Evolutionary conservation across 2,113 vertebrate species (phyloP), one percentile per base, ranked within the genome.

Genomic region (Tichodroma muraria): DNA sequence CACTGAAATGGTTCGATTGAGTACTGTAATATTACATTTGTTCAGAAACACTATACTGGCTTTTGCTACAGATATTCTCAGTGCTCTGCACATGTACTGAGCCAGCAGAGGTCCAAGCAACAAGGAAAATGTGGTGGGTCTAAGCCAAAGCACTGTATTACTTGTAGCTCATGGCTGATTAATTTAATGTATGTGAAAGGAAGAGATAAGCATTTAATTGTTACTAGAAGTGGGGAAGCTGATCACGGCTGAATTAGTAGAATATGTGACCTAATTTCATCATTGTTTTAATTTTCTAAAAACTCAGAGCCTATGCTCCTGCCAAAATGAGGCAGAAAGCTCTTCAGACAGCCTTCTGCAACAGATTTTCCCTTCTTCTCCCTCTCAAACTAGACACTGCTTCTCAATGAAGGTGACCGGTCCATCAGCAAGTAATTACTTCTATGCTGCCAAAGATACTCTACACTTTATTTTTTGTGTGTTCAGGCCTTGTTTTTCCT

Each of bases 161-260:
- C 60, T 95, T 89, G 80, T 92, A 94, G 94, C 79, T 93, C 47
- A 9, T 24, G 56, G 80, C 37, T 90, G 85, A 94, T 80, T 94
- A 90, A 95, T 84, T 91, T 89, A 94, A 94, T 91, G 64, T 75
- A 80, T 90, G 76, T 78, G 64, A 91, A 95, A 93, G 35, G 76
- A 95, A 83, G 40, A 97, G 91, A 94, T 88, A 96, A 94, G 88
- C 60, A 78, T 78, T 89, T 94, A 89, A 94, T 93, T 95, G 85
- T 94, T 92, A 77, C 85, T 89, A 88, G 76, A 89, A 96, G 64
- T 85, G 54, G 44, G 31, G 59, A 94, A 94, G 84, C 75, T 91
- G 81, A 96, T 89, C 68, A 63, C n/a, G 52, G 64, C 73, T 93
- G 80, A 95, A 90, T 93, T 81, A 85, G 72, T 77, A 71, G 52